These are phyloP conservation scores for Hypomecis atomaria DNA, from an alignment of 2,888 invertebrate genomes.

Conservation along the genomic window DNA sequence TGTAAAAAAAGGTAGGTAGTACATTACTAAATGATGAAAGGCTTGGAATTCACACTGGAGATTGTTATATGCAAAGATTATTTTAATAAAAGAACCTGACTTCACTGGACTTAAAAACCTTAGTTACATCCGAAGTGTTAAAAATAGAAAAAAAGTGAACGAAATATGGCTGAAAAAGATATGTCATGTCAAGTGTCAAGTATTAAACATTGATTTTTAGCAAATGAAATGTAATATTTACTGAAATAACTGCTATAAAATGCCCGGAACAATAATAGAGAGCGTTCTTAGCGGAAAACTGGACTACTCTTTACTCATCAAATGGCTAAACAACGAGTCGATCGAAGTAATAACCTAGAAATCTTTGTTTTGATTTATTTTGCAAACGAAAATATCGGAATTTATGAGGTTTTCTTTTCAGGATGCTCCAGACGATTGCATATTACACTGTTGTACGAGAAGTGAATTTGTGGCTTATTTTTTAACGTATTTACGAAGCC, in stretches of 20 bases:
- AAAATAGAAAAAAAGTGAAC: too few species aligned
- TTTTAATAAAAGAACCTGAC: too few species aligned
- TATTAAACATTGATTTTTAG: conserved; percentile 54
- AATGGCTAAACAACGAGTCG: conserved; percentile 75
- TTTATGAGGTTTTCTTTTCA: conserved; percentile 52
- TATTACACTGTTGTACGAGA: conserved; percentile 67
- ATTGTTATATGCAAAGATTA: too few species aligned
- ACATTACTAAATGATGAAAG: too few species aligned
- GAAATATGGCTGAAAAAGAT: too few species aligned
- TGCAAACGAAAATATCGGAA: conserved; percentile 25
- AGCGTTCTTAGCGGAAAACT: conserved; percentile 75
- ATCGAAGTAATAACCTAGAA: conserved; percentile 74
- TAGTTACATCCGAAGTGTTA: too few species aligned
- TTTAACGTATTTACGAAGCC: conserved; percentile 81
- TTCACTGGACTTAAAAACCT: too few species aligned
- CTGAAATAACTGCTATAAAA: conserved; percentile 53
- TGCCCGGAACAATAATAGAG: conserved; percentile 79
- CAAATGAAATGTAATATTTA: conserved; percentile 40
- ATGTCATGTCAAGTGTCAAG: conserved; percentile 3
- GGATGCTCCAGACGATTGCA: conserved; percentile 70
- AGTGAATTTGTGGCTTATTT: conserved; percentile 85
- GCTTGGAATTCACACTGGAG: too few species aligned
- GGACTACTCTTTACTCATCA: conserved; percentile 63
- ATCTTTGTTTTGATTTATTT: conserved; percentile 21
- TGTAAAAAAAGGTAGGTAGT: too few species aligned